Base-by-base conservation (phyloP, 2,113 vertebrate genomes). In the Tauraco erythrolophus region DNA sequence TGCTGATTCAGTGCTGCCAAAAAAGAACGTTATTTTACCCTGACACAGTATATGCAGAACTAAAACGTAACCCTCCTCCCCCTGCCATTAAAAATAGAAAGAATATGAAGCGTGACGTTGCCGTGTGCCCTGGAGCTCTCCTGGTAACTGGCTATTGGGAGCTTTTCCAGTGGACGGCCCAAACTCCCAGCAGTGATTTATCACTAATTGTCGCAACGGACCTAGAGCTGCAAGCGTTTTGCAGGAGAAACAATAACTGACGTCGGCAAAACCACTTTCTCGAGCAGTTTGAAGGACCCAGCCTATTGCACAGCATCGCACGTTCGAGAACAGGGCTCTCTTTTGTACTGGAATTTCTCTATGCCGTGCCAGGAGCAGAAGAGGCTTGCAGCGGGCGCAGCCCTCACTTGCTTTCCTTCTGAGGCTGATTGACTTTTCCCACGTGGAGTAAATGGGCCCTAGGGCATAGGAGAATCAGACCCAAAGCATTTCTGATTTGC, bases 181-280 rank as follows among this genome's bases (percentile, higher is more conserved):
- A 70, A 91, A 83, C 48, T 94, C 93, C 96, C 94, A 89, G 94
- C 84, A 83, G 94, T 94, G 91, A 97, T 97, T 95, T 96, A 94
- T 96, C 94, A 91, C 81, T 96, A 95, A 97, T 96, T 95, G 87
- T 89, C 46, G 0, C 70, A 88, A 46, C 2, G 25, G 70, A 53
- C 81, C 84, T 65, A 3, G 80, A 83, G 19, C 82, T 65, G 37
- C 2, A 30, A 92, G 62, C 0, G 1, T 9, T 94, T 84, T 91
- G n/a, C 39, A 35, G 39, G 27, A 53, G 58, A 51, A 95, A 79
- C 74, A 89, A 91, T 79, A 84, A 94, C 41, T 92, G 87, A 80
- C 4, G 6, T 39, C 4, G 46, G 65, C 77, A 92, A 77, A 74
- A 91, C 0, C 45, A 9, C 30, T 72, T 84, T 94, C 37, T 60